Conservation (phyloP, 2,888 invertebrate species). For the Phytoseiulus persimilis region DNA sequence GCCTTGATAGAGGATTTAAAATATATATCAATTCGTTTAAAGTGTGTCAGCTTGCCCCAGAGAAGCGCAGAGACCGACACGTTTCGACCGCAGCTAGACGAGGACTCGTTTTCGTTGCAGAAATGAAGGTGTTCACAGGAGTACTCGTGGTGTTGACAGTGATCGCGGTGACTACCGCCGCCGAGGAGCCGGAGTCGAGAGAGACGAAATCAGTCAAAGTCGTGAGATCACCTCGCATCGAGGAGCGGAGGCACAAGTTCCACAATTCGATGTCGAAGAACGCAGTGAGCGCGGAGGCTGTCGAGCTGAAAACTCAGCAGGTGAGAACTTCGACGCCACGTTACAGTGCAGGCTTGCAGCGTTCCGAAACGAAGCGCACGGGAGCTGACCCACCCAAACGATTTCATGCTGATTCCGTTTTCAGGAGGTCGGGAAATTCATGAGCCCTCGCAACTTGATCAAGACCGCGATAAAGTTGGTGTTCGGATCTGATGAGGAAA, state of each 20-base stretch:
- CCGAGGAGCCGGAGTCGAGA: constrained; percentile 8
- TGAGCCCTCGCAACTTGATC: constrained; percentile 46
- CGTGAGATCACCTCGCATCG: constrained; percentile 25
- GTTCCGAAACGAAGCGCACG: no score
- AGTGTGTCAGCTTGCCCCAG: background rate
- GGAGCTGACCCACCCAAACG: no score
- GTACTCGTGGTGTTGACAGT: constrained; percentile 18
- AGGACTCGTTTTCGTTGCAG: background rate
- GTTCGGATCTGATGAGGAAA: constrained; percentile 46
- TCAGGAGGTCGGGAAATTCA: constrained; percentile 45
- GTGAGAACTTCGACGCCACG: background rate
- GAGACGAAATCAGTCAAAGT: constrained; percentile 20
- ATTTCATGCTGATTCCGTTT: background rate
- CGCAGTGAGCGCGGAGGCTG: constrained; percentile 21
- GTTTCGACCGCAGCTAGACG: background rate
- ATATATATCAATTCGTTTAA: background rate
- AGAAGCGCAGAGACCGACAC: background rate
- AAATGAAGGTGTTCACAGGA: constrained; percentile 12
- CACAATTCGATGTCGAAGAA: constrained; percentile 28
- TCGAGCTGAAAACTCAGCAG: constrained; percentile 33
- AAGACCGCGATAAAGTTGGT: constrained; percentile 45
- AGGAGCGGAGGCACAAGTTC: constrained; percentile 21
- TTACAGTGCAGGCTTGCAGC: no score
- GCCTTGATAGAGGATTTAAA: background rate
- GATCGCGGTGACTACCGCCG: background rate